phyloP scores from a whole-genome alignment of 1,140 invertebrate species.

The Polyergus mexicanus region DNA sequence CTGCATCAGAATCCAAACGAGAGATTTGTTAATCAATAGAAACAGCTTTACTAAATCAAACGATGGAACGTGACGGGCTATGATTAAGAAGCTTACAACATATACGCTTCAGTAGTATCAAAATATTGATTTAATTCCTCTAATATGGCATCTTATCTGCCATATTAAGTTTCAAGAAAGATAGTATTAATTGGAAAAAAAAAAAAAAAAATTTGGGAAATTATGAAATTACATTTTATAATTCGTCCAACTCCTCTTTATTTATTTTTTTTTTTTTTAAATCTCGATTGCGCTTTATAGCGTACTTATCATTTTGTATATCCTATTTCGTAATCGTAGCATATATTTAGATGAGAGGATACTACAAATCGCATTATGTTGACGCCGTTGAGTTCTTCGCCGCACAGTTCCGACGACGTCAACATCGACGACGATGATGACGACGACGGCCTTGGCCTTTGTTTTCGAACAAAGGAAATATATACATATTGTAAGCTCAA shows the following conservation, averaged over 20 bases:
- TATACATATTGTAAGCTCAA: conserved; percentile 68
- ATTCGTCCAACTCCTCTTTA: no score
- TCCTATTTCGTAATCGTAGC: not conserved
- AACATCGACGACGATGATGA: conserved; percentile 26
- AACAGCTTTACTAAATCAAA: not conserved
- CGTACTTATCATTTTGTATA: not conserved
- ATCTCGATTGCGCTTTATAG: not conserved
- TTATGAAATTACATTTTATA: not conserved
- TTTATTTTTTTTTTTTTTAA: not conserved
- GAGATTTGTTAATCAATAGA: not conserved
- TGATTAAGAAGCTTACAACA: not conserved
- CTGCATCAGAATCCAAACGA: not conserved
- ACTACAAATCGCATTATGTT: not conserved
- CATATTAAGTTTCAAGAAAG: not conserved
- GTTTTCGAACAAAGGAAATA: conserved; percentile 66
- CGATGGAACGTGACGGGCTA: not conserved
- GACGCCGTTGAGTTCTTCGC: not conserved
- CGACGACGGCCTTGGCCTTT: conserved; percentile 79
- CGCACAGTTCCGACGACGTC: not conserved
- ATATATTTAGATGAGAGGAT: not conserved
- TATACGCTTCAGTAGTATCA: no score
- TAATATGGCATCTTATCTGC: not conserved
- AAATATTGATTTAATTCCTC: not conserved
- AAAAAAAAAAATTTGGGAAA: not conserved
- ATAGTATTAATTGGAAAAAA: not conserved